Conservation (phyloP, 2,797 vertebrate species). For the Pipistrellus nathusii region DNA sequence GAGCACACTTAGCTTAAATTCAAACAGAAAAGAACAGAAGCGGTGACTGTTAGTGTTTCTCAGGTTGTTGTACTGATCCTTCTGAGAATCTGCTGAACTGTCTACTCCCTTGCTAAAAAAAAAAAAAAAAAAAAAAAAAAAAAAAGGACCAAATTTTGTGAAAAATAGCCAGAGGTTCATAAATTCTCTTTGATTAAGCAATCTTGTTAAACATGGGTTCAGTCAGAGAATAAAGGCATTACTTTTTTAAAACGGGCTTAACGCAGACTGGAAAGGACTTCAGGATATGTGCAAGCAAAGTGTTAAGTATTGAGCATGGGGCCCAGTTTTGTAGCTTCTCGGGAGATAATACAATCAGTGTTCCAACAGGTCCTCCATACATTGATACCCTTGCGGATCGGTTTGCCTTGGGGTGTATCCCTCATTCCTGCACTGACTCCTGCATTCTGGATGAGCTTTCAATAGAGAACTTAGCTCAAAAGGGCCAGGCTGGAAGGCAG, state of each 20-base stretch:
- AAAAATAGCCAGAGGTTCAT: neutral
- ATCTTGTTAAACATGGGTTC: conserved; percentile 36
- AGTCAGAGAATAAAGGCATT: conserved; percentile 10
- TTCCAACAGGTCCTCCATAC: neutral
- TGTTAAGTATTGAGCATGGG: neutral
- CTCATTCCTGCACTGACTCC: neutral
- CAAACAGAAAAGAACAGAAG: neutral
- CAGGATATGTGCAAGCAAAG: neutral
- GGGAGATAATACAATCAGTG: neutral
- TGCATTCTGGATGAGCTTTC: neutral
- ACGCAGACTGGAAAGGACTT: neutral
- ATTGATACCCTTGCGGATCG: neutral
- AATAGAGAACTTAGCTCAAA: neutral
- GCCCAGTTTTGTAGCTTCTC: neutral
- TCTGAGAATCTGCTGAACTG: neutral
- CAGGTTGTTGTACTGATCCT: neutral
- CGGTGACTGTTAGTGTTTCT: neutral
- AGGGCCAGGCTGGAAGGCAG: neutral
- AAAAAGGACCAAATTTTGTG: neutral
- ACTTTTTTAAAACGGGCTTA: neutral
- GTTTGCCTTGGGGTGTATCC: neutral
- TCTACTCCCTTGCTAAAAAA: neutral
- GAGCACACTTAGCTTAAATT: neutral
- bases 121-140: neutral
- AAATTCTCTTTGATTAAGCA: conserved; percentile 33